Conservation (phyloP, 2,113 vertebrate genomes). For the Ciconia stormi region DNA sequence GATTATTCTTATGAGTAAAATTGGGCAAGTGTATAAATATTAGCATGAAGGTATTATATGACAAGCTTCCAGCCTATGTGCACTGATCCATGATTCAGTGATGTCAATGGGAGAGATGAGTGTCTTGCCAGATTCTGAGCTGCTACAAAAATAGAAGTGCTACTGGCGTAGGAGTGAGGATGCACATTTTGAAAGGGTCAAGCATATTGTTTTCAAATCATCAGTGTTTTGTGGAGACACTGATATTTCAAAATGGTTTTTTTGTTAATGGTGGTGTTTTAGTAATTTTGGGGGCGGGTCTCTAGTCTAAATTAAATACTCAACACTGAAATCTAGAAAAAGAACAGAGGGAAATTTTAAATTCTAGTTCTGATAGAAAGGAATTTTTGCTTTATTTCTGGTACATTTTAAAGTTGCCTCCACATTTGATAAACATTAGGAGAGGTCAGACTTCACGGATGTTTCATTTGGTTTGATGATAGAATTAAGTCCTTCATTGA, state of each 20-base stretch:
- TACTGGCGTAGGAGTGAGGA: background rate
- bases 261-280: background rate
- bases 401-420: background rate
- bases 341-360: background rate
- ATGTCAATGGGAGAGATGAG: slow-evolving; percentile 8
- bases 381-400: background rate
- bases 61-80: background rate
- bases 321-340: background rate
- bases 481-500: background rate
- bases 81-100: background rate
- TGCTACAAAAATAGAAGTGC: slow-evolving; percentile 39
- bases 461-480: background rate
- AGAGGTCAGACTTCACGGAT: background rate
- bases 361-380: background rate
- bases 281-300: background rate
- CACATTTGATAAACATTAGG: background rate
- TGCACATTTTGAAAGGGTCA: slow-evolving; percentile 19
- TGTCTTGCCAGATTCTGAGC: slow-evolving; percentile 6
- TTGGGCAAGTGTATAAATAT: background rate
- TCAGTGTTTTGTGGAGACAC: background rate
- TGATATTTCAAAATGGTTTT: background rate
- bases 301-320: background rate
- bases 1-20: background rate
- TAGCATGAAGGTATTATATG: background rate
- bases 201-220: slow-evolving; percentile 31